Evolutionary conservation across 1,140 invertebrate species (phyloP).

Genomic region (Bemisia tabaci): DNA sequence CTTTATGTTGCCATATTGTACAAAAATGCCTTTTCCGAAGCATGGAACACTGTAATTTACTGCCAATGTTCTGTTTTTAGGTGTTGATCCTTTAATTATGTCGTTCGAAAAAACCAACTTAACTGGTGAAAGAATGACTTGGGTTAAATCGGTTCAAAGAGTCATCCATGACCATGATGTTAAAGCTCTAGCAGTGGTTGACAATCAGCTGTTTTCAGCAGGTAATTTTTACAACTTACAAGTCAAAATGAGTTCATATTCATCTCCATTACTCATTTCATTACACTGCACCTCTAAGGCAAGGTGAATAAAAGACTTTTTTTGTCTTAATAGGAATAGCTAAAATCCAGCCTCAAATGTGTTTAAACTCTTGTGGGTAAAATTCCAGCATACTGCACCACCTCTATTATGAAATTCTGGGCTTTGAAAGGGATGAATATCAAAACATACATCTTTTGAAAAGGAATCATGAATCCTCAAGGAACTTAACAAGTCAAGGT

Average conservation of each 20-base stretch:
- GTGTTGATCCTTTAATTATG: conserved; percentile 65
- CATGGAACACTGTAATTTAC: conserved; percentile 5
- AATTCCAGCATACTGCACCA: too few species aligned
- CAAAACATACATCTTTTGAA: too few species aligned
- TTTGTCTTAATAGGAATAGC: conserved; percentile 2
- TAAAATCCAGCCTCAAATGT: not conserved
- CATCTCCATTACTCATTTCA: not conserved
- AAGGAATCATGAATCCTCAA: too few species aligned
- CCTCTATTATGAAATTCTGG: too few species aligned
- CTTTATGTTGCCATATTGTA: too few species aligned
- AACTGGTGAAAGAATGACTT: conserved; percentile 33
- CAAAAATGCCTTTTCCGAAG: too few species aligned
- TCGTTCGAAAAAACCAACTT: conserved; percentile 38
- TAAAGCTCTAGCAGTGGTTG: conserved; percentile 45
- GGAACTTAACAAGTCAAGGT: too few species aligned
- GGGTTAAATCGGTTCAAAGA: conserved; percentile 65
- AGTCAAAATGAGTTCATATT: not conserved
- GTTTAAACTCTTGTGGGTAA: not conserved
- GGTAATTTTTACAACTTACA: conserved; percentile 30
- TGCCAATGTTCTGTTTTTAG: conserved; percentile 27
- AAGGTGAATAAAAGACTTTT: too few species aligned
- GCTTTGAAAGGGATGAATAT: too few species aligned
- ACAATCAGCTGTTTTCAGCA: conserved; percentile 56
- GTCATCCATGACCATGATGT: conserved; percentile 76
- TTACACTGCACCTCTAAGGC: too few species aligned